Evolutionary conservation across 2,888 invertebrate species (phyloP), one percentile per base, ranked within the genome.

Genomic region (Bombylius discolor): DNA sequence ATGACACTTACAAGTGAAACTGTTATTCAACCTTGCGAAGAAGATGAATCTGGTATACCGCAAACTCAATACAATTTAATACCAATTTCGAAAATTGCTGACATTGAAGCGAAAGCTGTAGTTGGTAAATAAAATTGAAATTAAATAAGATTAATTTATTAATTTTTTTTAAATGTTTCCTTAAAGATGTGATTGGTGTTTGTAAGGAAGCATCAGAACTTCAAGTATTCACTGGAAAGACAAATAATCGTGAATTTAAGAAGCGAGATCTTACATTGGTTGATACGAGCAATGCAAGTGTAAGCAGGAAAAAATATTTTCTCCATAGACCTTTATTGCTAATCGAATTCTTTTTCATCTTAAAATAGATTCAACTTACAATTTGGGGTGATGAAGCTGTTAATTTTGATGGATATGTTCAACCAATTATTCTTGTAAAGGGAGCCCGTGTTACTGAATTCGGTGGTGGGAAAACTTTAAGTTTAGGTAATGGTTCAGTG

Each of bases 341-440:
- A 33, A 33, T 31, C 32, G 11, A 31, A 46, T 14, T 52, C 1
- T 34, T 46, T 36, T 50, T 4, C 14, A 39, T 23, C 23, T 23
- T 23, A 23, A 23, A 23, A 23, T 23, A 85, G 85, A 78, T 91
- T 32, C 75, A 75, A n/a, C 68, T 97, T 5, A 95, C 96, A 1
- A 71, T 99, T 1, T 99, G 99, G 99, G 94, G 91, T 5, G 79
- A 77, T 42, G 86, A 90, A 67, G 96, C 97, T 0, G 88, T 89
- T 66, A 83, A 81, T 56, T 97, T 97, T 70, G 84, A 88, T 65
- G 85, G 82, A 0, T 77, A 78, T 53, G 76, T 78, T 6, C 83
- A 88, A 66, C 92, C 95, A 4, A 85, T 98, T 0, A 68, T 99
- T 42, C 86, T 90, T 23, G 79, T 90, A 3, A 97, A 96, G 78